A percentile compares a stretch with the other conserved stretches of the same genome.
phyloP scores from a whole-genome alignment of 2,888 invertebrate species.

The Eupithecia vulgata region DNA sequence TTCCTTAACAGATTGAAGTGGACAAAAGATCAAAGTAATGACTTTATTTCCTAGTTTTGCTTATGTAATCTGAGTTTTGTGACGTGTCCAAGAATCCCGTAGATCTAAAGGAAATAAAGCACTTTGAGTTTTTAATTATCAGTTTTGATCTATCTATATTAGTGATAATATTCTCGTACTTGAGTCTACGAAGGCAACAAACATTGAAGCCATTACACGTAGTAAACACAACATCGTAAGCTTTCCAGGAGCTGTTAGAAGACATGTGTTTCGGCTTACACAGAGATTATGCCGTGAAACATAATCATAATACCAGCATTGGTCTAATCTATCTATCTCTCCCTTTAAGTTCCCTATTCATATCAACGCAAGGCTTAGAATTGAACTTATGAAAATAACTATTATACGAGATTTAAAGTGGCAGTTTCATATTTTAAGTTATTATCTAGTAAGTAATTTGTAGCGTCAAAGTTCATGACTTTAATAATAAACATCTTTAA shows the following conservation, averaged over 20 bases:
- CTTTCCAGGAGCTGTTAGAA: conserved; percentile 1
- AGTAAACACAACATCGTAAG: not conserved
- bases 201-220: not conserved
- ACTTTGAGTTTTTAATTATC: too few relatives aligned
- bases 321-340: not conserved
- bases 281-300: not conserved
- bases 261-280: conserved; percentile 2
- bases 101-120: too few relatives aligned
- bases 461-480: conserved; percentile 13
- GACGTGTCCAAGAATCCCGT: too few relatives aligned
- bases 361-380: not conserved
- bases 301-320: not conserved
- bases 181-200: not conserved
- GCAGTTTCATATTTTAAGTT: not conserved
- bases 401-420: not conserved
- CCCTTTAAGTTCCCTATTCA: not conserved
- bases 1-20: too few relatives aligned
- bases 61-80: too few relatives aligned
- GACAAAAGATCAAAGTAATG: too few relatives aligned
- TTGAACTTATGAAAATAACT: not conserved
- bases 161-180: too few relatives aligned
- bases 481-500: conserved; percentile 22
- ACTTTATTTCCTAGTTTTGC: too few relatives aligned
- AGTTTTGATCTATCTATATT: too few relatives aligned
- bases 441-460: conserved; percentile 8